phyloP scores from a whole-genome alignment of 1,140 invertebrate genomes.

The Zaprionus kolodkinae region DNA sequence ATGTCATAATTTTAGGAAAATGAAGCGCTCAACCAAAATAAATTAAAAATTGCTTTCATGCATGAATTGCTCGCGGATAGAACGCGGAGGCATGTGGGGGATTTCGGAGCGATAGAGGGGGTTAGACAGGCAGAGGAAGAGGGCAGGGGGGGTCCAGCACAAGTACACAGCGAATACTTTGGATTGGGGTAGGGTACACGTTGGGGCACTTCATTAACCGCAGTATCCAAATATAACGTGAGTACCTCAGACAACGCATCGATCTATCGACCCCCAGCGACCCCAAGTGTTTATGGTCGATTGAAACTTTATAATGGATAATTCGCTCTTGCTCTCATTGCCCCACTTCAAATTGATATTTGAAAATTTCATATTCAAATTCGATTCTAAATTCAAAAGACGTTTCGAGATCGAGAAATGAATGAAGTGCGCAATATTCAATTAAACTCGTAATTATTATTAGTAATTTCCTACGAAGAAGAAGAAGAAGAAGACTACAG shows the following conservation, averaged over 20 bases:
- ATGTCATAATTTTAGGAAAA: constrained; percentile 83
- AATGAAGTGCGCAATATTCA: constrained; percentile 84
- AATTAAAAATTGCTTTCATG: constrained; percentile 83
- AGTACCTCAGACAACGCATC: constrained; percentile 51
- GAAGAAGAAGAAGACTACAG: neutral
- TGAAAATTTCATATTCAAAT: constrained; percentile 26
- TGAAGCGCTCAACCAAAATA: constrained; percentile 81
- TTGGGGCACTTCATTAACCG: constrained; percentile 59
- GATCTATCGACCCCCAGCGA: constrained; percentile 30
- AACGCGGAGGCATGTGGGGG: neutral
- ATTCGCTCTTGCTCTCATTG: constrained; percentile 55
- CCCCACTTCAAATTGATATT: constrained; percentile 28
- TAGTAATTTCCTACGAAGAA: constrained; percentile 71
- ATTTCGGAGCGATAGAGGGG: neutral
- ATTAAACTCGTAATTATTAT: constrained; percentile 80
- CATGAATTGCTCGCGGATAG: constrained; percentile 63
- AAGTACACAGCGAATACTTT: constrained; percentile 55
- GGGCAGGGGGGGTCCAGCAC: constrained; percentile 1
- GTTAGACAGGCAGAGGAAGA: neutral
- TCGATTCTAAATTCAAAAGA: constrained; percentile 20
- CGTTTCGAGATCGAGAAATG: constrained; percentile 48
- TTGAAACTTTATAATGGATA: constrained; percentile 79
- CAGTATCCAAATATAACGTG: constrained; percentile 69
- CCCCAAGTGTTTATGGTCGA: constrained; percentile 81
- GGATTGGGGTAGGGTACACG: constrained; percentile 11